A percentile compares a stretch with the other conserved stretches of the same genome.
Conservation (phyloP, 2,113 vertebrate genomes). For the Rhabdornis inornatus region DNA sequence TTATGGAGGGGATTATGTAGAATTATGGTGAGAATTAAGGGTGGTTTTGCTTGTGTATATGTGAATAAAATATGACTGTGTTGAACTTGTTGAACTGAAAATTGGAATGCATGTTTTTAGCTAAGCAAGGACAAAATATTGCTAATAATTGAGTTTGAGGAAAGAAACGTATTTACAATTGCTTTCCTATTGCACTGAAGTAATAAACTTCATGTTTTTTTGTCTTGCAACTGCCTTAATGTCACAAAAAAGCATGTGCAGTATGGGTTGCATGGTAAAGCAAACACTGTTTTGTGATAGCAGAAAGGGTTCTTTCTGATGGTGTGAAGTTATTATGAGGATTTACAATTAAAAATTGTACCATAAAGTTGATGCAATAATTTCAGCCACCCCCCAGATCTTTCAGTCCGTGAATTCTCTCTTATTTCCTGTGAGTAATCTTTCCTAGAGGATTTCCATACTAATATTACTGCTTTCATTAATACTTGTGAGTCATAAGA, state of each 20-base stretch:
- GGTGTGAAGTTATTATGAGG: background rate
- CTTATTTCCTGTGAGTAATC: background rate
- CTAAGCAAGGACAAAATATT: background rate
- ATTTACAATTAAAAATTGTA: background rate
- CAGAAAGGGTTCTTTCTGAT: background rate
- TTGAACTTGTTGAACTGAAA: background rate
- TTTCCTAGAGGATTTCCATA: background rate
- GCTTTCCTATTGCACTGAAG: background rate
- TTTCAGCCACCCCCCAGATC: background rate
- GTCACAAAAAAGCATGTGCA: background rate
- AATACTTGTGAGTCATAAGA: background rate
- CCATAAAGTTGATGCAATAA: background rate
- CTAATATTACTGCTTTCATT: background rate
- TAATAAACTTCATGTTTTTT: background rate
- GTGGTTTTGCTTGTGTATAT: fast-evolving
- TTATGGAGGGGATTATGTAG: background rate
- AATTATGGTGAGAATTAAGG: background rate
- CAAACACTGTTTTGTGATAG: background rate
- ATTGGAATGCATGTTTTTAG: background rate
- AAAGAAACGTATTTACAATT: background rate
- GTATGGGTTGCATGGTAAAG: background rate
- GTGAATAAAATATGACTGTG: background rate
- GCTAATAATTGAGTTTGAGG: background rate
- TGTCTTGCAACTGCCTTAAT: background rate
- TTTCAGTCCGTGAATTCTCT: background rate